Evolutionary conservation across 2,888 invertebrate species (phyloP).

Genomic region (Leucozona laternaria): DNA sequence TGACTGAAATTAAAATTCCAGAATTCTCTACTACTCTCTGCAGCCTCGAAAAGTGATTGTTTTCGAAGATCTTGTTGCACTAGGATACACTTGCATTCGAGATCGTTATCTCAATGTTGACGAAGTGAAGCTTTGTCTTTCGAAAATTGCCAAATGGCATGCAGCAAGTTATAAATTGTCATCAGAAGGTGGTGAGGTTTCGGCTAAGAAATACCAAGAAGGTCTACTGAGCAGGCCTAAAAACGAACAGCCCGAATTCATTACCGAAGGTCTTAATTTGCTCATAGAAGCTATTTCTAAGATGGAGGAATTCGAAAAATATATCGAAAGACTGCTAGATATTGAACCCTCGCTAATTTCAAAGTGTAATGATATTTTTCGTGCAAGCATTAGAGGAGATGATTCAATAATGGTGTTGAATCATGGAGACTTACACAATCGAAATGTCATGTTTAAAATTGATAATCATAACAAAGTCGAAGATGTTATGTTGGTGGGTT

Average conservation of each 20-base stretch:
- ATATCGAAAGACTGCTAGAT: slow-evolving; percentile 4
- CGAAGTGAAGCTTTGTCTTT: slow-evolving; percentile 58
- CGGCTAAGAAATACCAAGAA: slow-evolving; percentile 4
- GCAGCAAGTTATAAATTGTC: slow-evolving; percentile 72
- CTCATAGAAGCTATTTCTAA: slow-evolving; percentile 19
- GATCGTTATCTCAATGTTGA: slow-evolving; percentile 47
- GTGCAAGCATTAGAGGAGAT: neutral
- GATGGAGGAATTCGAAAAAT: slow-evolving; percentile 22
- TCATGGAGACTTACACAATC: slow-evolving; percentile 57
- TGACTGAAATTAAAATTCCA: neutral
- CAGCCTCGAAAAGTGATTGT: slow-evolving; percentile 55
- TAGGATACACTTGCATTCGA: slow-evolving; percentile 65
- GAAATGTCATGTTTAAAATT: slow-evolving; percentile 53
- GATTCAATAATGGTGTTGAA: slow-evolving; percentile 50
- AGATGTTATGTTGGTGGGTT: slow-evolving; percentile 53
- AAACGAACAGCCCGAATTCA: slow-evolving; percentile 11
- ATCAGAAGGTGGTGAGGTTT: slow-evolving; percentile 39
- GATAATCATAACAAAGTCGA: slow-evolving; percentile 8
- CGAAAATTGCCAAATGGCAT: slow-evolving; percentile 76
- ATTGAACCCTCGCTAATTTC: slow-evolving; percentile 25
- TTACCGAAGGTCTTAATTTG: slow-evolving; percentile 4
- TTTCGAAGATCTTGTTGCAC: slow-evolving; percentile 65
- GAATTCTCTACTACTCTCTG: slow-evolving; percentile 50
- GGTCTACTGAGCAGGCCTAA: slow-evolving; percentile 35
- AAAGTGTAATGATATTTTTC: slow-evolving; percentile 44